Conservation (phyloP, 2,888 invertebrate genomes). For the Epicampocera succincta region DNA sequence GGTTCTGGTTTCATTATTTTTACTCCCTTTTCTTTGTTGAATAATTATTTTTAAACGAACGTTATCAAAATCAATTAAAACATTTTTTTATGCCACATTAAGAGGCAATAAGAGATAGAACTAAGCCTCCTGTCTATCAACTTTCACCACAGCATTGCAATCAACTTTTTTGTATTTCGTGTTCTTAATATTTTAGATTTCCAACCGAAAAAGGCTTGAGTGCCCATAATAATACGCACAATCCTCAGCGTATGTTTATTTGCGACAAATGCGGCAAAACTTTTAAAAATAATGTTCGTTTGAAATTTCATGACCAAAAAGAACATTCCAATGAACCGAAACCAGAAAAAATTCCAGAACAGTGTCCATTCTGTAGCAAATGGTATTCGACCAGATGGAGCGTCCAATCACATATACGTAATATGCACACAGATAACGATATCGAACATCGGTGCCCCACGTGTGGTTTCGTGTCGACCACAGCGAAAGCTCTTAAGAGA, state of each 20-base stretch:
- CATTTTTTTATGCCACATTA: no score
- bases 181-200: slow-evolving; percentile 61
- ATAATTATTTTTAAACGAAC: no score
- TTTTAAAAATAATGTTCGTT: slow-evolving; percentile 50
- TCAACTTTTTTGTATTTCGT: slow-evolving; percentile 33
- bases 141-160: neutral
- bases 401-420: slow-evolving; percentile 55
- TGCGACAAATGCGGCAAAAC: slow-evolving; percentile 66
- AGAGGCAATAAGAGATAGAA: no score
- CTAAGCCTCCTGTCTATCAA: neutral
- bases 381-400: slow-evolving; percentile 55
- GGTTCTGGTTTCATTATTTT: no score
- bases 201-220: slow-evolving; percentile 57
- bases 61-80: no score
- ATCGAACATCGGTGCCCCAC: slow-evolving; percentile 72
- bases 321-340: slow-evolving; percentile 56
- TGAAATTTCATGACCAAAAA: slow-evolving; percentile 49
- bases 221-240: slow-evolving; percentile 47
- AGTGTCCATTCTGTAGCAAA: slow-evolving; percentile 55
- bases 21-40: no score
- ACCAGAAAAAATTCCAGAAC: slow-evolving; percentile 59
- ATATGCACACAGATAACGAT: slow-evolving; percentile 56
- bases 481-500: slow-evolving; percentile 75
- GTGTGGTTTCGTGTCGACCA: slow-evolving; percentile 77
- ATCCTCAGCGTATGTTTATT: slow-evolving; percentile 53